Percentiles rank a stretch among this genome's conserved stretches.
Conservation (phyloP, 1,140 invertebrate genomes). For the Penaeus chinensis region DNA sequence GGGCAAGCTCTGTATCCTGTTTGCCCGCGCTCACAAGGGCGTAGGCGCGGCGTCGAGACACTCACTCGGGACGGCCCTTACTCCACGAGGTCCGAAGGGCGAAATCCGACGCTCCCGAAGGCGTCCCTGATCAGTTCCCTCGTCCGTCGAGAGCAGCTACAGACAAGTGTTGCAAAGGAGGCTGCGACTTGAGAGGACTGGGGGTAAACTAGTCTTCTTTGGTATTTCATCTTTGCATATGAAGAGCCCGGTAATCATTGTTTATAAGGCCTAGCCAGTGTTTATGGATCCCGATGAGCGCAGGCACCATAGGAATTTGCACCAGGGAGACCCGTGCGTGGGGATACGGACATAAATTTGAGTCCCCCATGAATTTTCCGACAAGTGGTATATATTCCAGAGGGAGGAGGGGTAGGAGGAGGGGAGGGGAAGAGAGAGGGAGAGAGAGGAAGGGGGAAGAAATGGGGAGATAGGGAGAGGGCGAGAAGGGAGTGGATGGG, state of each 20-base stretch:
- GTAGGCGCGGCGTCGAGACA: background rate
- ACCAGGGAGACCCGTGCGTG: no score
- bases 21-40: conserved; percentile 15
- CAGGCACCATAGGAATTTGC: background rate
- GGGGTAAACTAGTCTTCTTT: conserved; percentile 14
- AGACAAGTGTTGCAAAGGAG: conserved; percentile 31
- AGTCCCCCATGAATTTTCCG: no score
- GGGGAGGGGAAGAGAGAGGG: no score
- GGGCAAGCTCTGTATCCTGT: conserved; percentile 36
- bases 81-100: background rate
- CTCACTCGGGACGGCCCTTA: background rate
- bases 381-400: no score
- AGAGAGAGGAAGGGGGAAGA: no score
- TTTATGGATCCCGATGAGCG: background rate
- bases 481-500: no score
- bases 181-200: background rate
- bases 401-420: no score
- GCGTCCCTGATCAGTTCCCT: background rate
- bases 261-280: background rate
- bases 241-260: background rate
- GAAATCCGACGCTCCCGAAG: no score
- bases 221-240: conserved; percentile 10
- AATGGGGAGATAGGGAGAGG: no score
- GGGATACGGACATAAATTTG: no score
- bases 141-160: background rate